Evolutionary conservation across 2,113 vertebrate genomes (phyloP), one percentile per base, ranked within the genome.

Genomic region (Oxygymnocypris stewartii): DNA sequence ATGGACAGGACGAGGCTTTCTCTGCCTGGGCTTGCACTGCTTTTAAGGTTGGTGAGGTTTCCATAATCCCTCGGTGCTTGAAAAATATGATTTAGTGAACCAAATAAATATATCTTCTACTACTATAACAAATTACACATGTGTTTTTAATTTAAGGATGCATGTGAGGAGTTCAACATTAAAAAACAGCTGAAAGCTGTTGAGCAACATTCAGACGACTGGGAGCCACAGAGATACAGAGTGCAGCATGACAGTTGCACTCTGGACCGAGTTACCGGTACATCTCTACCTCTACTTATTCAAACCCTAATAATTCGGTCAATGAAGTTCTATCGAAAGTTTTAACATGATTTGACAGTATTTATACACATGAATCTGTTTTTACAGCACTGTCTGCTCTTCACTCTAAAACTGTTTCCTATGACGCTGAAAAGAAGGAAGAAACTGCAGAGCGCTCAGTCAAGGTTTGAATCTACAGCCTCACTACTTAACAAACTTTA

Each of bases 1-100:
- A 89, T 0, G 96, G 95, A 3, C 96, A 97, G 40, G 96, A 97
- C 13, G 96, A 93, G 40, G 86, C 95, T 7, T 97, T 97, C 87
- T 87, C 86, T n/a, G 83, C 85, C 6, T 97, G 96, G 96, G 96
- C 96, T 6, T 79, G 94, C 79, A 91, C 84, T 63, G 91, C 93
- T 0, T 96, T 97, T 92, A 92, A 95, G 95, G 96, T 96, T 85
- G 31, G 86, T n/a, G 12, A 74, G 59, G 37, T 14, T 49, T 57
- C 74, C 0, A 12, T 51, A 11, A 18, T 69, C 9, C 35, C 18
- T 20, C 4, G 4, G 31, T 28, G 67, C 31, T 18, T 69, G 71
- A 0, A 75, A 28, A 65, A 5, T 28, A 16, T 59, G 20, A n/a
- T 42, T 40, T 10, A 65, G 2, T 44, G 23, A 69, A 77, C n/a